These are phyloP conservation scores for Hyles lineata DNA, from an alignment of 2,888 invertebrate species.

Conservation along the genomic window DNA sequence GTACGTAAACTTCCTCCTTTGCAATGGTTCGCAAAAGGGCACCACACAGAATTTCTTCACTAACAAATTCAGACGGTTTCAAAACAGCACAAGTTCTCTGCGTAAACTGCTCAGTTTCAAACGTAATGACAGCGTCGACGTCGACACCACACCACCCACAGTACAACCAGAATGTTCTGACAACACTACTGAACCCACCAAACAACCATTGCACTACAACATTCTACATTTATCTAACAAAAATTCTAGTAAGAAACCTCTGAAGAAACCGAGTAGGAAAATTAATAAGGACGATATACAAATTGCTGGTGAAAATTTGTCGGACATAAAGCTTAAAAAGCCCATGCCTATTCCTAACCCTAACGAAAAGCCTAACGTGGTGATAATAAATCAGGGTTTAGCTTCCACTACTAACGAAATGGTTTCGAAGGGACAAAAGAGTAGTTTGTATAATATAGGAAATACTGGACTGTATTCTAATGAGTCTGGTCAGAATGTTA, in stretches of 20 bases:
- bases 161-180: not conserved
- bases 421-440: constrained; percentile 51
- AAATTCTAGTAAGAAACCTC: constrained; percentile 41
- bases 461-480: constrained; percentile 46
- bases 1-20: constrained; percentile 71
- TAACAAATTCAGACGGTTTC: constrained; percentile 44
- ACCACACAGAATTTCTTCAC: constrained; percentile 34
- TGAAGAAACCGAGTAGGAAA: constrained; percentile 61
- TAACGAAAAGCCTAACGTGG: constrained; percentile 64
- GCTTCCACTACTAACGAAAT: constrained; percentile 87
- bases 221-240: constrained; percentile 30
- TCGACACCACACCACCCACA: not conserved
- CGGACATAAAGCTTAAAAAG: constrained; percentile 37
- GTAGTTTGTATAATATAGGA: constrained; percentile 47
- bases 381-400: constrained; percentile 85
- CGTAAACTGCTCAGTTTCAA: constrained; percentile 43
- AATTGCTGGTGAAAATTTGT: constrained; percentile 51
- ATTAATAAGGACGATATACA: constrained; percentile 72
- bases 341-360: constrained; percentile 39
- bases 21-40: constrained; percentile 38
- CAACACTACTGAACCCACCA: constrained; percentile 19
- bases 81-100: constrained; percentile 40
- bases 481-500: constrained; percentile 42
- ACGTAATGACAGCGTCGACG: constrained; percentile 30
- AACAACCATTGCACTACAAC: constrained; percentile 20